A percentile compares a stretch with the other conserved stretches of the same genome.
Conservation (phyloP, 2,797 vertebrate genomes). For the Hydrolagus colliei region DNA sequence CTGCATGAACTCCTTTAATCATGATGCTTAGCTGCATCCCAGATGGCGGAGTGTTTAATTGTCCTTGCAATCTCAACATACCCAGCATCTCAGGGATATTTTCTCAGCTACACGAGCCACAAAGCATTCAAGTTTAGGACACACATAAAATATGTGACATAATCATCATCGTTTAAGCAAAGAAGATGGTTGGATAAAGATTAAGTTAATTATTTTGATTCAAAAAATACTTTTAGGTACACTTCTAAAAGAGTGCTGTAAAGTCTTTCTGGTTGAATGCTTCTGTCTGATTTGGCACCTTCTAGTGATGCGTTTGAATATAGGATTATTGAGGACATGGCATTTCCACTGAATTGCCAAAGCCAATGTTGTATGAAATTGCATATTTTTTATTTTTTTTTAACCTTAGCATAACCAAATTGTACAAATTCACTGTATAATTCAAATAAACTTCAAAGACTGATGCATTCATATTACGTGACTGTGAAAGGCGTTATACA, state of each 20-base stretch:
- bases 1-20: not conserved
- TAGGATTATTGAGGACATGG: not conserved
- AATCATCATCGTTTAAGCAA: not conserved
- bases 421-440: no score
- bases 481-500: no score
- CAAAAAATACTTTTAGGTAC: not conserved
- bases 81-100: not conserved
- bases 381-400: not conserved
- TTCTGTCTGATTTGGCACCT: not conserved
- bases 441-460: not conserved
- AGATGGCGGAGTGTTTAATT: not conserved
- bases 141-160: not conserved
- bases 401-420: not conserved
- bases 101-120: not conserved
- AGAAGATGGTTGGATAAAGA: not conserved
- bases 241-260: not conserved
- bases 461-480: no score
- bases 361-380: not conserved
- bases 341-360: not conserved
- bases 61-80: not conserved
- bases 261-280: constrained; percentile 27
- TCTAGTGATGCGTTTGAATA: not conserved
- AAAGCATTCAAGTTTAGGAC: not conserved
- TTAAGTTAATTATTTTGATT: not conserved
- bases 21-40: not conserved